Evolutionary conservation across 2,888 invertebrate genomes (phyloP), one percentile per base, ranked within the genome.

Genomic region (Pelosia muscerda): DNA sequence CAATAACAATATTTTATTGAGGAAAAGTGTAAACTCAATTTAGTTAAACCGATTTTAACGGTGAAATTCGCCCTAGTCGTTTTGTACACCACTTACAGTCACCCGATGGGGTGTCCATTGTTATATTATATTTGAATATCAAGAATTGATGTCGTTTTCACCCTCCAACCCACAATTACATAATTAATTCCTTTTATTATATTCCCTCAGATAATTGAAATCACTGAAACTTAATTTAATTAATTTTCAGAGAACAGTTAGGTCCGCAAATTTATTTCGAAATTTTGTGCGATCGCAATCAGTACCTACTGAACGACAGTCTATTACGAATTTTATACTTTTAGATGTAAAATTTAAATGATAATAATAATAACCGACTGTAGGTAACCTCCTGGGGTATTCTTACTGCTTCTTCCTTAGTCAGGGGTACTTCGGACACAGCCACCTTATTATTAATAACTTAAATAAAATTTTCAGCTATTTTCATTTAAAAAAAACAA

Each of bases 201-300:
- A 42, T 26, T 38, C 60, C n/a, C 4, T 64, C 66, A 53, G 38
- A 64, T 69, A 65, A 68, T 71, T 73, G 56, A 73, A 74, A 73
- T 70, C 26, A 62, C 64, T 56, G 56, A n/a, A 65, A 76, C 63
- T 68, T 73, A 67, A 77, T 77, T 74, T 54, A 75, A 76, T 78
- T 70, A 72, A 68, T 66, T 69, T 74, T 64, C 49, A 65, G 25
- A 78, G 54, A 54, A 66, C 42, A 63, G 69, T 68, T 69, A 69
- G n/a, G n/a, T n/a, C n/a, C 62, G 65, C 66, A 69, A 76, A 70
- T 71, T 59, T 63, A 69, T 64, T 73, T 64, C 57, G 53, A 72
- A 71, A 66, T 58, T 57, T 63, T 38, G 42, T 59, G 26, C 49
- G 19, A 65, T 26, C 59, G 64, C 55, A 68, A 68, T 49, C 38